Percentiles rank a stretch among this genome's conserved stretches.
phyloP scores from a whole-genome alignment of 1,140 invertebrate genomes.

The Drosophila kurseongensis region DNA sequence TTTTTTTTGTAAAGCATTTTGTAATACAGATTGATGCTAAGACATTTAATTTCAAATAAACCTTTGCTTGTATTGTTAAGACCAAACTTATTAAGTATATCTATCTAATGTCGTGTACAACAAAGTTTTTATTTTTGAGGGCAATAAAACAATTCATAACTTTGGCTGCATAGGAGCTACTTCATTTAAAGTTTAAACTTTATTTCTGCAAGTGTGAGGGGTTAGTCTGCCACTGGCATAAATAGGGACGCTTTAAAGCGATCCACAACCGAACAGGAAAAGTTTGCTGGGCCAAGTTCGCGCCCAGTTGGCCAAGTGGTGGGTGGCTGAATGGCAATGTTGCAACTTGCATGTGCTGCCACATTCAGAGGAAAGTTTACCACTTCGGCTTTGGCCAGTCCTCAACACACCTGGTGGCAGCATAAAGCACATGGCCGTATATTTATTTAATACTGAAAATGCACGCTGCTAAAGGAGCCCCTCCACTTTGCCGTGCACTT shows the following conservation, averaged over 20 bases:
- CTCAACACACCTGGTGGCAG: conserved; percentile 28
- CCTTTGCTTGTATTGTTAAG: too few relatives aligned
- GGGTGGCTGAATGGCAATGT: conserved; percentile 20
- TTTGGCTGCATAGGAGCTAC: background rate
- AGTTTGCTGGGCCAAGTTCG: conserved; percentile 46
- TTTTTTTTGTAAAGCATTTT: too few relatives aligned
- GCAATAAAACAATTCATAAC: background rate
- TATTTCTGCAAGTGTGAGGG: conserved; percentile 1
- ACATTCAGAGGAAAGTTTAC: conserved; percentile 53
- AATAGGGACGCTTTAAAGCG: conserved; percentile 40
- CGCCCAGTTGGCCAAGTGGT: conserved; percentile 34
- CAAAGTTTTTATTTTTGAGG: too few relatives aligned
- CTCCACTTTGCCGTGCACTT: conserved; percentile 34
- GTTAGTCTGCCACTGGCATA: conserved; percentile 6
- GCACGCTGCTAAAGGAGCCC: conserved; percentile 15
- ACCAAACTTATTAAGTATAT: too few relatives aligned
- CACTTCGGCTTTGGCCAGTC: conserved; percentile 50
- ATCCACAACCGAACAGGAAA: conserved; percentile 35
- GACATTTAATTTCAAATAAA: too few relatives aligned
- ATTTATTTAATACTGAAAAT: conserved; percentile 32
- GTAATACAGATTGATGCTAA: too few relatives aligned
- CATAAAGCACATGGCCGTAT: conserved; percentile 38
- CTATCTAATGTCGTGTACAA: too few relatives aligned
- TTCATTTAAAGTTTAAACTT: background rate
- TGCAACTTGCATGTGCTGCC: conserved; percentile 37